Base-by-base conservation (phyloP, 2,888 invertebrate species). In the Drosophila robusta region DNA sequence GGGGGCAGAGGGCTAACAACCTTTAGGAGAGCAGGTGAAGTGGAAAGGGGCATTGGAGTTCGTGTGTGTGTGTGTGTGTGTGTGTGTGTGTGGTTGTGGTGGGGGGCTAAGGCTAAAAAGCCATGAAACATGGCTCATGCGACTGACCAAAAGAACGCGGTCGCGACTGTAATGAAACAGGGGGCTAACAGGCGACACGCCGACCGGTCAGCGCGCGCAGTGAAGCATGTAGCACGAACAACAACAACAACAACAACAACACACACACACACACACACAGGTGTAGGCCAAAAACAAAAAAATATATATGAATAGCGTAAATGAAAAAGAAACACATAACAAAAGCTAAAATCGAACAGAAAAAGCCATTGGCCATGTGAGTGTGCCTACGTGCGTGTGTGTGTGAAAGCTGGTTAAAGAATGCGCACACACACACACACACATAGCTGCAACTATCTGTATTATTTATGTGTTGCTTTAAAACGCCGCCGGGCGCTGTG, bases 271-370 rank as follows among this genome's bases (percentile, higher is more conserved):
- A 50, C 8, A 55, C 8, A 45, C 4, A 63, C 8, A 54, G n/a
- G 60, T 64, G 52, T 56, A 54, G 63, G 46, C 57, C 64, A 66
- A 75, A 75, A 60, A 56, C 78, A 46, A 66, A 82, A 87, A 83
- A 46, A 66, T 87, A 87, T 87, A 75, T 85, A 83, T 87, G 85
- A 87, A 85, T 85, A 81, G 72, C 80, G 81, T 78, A 83, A 76
- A 81, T 56, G 85, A 66, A 84, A 62, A 50, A 47, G 47, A 56
- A 60, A 56, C 34, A 34, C 41, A 60, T 26, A 49, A 61, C 66
- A 55, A 73, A 73, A 64, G 64, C 50, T 73, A 85, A 87, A 87
- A 87, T 85, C 85, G 85, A 85, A 87, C 65, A 65, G 77, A 72
- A 70, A 65, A 47, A 64, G 64, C 49, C 73, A 69, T 47, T 58